Evolutionary conservation across 30 jellyfish, hydroid and myxozoan genomes (phyloP).

Genomic region (Aurelia sp.): DNA sequence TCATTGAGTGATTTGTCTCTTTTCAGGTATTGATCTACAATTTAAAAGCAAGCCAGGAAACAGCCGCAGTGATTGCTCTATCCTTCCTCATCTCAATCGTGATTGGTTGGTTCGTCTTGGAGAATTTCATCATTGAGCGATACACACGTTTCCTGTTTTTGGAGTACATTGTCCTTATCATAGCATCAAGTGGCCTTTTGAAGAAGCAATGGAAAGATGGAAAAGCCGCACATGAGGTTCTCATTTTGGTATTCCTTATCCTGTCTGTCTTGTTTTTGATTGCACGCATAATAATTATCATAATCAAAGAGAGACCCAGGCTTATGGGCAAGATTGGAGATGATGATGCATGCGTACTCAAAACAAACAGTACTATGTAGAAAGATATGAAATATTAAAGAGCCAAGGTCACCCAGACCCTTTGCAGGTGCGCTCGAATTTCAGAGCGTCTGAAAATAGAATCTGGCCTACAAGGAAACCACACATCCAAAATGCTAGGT

Average conservation of each 20-base stretch:
- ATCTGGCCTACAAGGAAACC: too few species aligned
- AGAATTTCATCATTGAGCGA: constrained; percentile 33
- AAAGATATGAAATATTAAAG: too few species aligned
- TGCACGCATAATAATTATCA: constrained; percentile 21
- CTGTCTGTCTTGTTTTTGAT: constrained; percentile 13
- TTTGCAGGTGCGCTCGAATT: too few species aligned
- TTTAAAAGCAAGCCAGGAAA: constrained; percentile 6
- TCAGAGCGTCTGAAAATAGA: too few species aligned
- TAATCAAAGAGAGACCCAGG: constrained; percentile 13
- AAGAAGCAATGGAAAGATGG: constrained; percentile 48
- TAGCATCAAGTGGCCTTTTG: constrained; percentile 26
- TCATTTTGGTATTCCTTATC: constrained; percentile 14
- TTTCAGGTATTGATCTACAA: constrained; percentile 33
- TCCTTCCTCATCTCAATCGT: constrained; percentile 23
- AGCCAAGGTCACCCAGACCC: too few species aligned
- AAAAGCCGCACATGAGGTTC: constrained; percentile 15
- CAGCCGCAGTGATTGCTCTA: constrained; percentile 23
- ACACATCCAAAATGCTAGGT: too few species aligned
- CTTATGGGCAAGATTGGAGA: neutral
- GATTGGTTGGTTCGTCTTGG: constrained; percentile 43
- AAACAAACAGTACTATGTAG: too few species aligned
- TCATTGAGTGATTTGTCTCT: neutral
- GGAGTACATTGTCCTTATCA: constrained; percentile 26
- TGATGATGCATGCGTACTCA: too few species aligned
- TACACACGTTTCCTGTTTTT: constrained; percentile 13